Base-by-base conservation (phyloP, 2,888 invertebrate genomes). In the Ectobius pallidus region DNA sequence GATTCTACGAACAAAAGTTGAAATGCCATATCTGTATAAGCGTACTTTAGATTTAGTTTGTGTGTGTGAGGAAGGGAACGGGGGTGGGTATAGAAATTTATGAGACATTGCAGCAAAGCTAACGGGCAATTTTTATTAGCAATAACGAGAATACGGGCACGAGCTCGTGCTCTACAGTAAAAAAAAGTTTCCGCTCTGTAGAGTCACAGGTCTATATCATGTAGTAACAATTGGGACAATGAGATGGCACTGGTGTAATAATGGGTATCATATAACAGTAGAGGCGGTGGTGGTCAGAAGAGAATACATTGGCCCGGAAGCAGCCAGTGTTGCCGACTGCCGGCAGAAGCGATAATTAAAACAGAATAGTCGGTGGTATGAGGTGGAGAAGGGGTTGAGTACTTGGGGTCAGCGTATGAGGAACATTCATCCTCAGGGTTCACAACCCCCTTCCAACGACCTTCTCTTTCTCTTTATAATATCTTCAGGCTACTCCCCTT, bases 71-170 rank as follows among this genome's bases (percentile, higher is more conserved):
- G n/a, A n/a, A n/a, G n/a, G n/a, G n/a, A n/a, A n/a, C n/a, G n/a
- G 34, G 69, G 22, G 18, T 39, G 42, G 39, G 69, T 18, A 27
- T 22, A 42, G 32, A 27, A 63, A 49, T 65, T 71, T 71, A 71
- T 65, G 71, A 71, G 71, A 71, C 65, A 65, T 71, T 71, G 42
- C 71, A 71, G 71, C 65, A 71, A 71, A 71, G 65, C 63, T 65
- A 71, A 71, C 70, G 67, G 72, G 55, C 55, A 58, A 73, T 73
- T 73, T 73, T 73, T 73, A 73, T 73, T 73, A 73, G 73, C 73
- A 70, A 70, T 73, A 73, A 73, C 73, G 70, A 70, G 73, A 18
- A 70, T 73, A 61, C 63, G 71, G 70, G 58, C 70, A 70, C 44
- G 14, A 39, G 39, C 25, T 20, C 18, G 44, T n/a, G n/a, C n/a